These are phyloP conservation scores for Lasioglossum villosulum DNA, from an alignment of 2,888 invertebrate genomes.

Conservation along the genomic window DNA sequence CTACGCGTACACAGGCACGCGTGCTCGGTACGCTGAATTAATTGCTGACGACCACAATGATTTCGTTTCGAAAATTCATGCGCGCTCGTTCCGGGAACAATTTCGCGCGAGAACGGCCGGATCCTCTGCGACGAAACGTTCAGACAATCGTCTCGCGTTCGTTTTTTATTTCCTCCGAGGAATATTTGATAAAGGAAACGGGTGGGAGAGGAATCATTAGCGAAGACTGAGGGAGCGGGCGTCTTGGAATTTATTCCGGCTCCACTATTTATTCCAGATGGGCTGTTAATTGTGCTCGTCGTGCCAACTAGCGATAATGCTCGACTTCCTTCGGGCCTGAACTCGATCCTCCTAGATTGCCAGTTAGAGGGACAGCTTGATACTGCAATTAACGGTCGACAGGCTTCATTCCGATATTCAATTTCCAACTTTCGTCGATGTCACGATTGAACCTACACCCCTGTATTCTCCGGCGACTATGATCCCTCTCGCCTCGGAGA, in stretches of 20 bases:
- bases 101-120: not conserved
- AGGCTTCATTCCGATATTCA: slow-evolving; percentile 4
- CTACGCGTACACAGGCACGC: not conserved
- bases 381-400: slow-evolving; percentile 31
- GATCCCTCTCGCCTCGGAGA: not conserved
- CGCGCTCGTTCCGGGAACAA: not conserved
- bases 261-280: slow-evolving; percentile 26
- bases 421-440: slow-evolving; percentile 15
- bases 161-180: not conserved
- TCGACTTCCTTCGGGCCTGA: slow-evolving; percentile 7
- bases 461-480: not conserved
- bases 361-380: slow-evolving; percentile 29
- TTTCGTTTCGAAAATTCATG: not conserved
- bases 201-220: slow-evolving; percentile 42
- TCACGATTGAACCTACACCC: not conserved
- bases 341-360: slow-evolving; percentile 26
- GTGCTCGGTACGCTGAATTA: slow-evolving; percentile 10
- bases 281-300: slow-evolving; percentile 37
- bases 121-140: slow-evolving; percentile 2
- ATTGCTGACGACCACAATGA: slow-evolving; percentile 30
- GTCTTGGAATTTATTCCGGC: slow-evolving; percentile 30
- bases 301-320: slow-evolving; percentile 22
- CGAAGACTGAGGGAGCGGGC: slow-evolving; percentile 2
- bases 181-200: not conserved
- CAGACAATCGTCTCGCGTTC: slow-evolving; percentile 3